Evolutionary conservation across 2,113 vertebrate genomes (phyloP).

Genomic region (Psettodes erumei): DNA sequence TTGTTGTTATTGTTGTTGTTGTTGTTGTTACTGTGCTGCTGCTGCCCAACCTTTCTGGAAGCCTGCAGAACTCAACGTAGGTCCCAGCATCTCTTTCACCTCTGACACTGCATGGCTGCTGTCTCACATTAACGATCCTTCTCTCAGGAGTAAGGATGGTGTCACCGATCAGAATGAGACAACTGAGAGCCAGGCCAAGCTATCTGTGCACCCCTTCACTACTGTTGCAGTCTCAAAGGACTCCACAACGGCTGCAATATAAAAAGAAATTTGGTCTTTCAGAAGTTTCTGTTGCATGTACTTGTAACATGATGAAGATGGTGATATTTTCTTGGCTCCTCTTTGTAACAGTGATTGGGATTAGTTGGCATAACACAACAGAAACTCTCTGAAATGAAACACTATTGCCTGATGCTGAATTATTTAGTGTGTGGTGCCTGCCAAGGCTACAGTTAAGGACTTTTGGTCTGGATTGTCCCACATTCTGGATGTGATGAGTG

Average conservation of each 20-base stretch:
- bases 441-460: slow-evolving; percentile 27
- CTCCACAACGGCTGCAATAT: neutral
- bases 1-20: slow-evolving; percentile 72
- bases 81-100: slow-evolving; percentile 74
- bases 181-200: slow-evolving; percentile 17
- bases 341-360: neutral
- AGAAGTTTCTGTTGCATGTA: neutral
- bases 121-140: slow-evolving; percentile 53
- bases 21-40: slow-evolving; percentile 77
- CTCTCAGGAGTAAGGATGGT: slow-evolving; percentile 50
- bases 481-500: slow-evolving; percentile 1
- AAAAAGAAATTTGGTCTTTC: slow-evolving; percentile 7
- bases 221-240: neutral
- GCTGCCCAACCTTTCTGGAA: slow-evolving; percentile 82
- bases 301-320: slow-evolving; percentile 12
- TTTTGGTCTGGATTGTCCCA: slow-evolving; percentile 22
- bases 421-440: slow-evolving; percentile 39
- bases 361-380: slow-evolving; percentile 7
- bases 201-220: slow-evolving; percentile 5
- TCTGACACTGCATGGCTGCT: slow-evolving; percentile 73
- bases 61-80: slow-evolving; percentile 85
- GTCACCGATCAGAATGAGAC: slow-evolving; percentile 37
- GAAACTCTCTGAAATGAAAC: slow-evolving; percentile 34
- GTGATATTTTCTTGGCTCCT: slow-evolving; percentile 18
- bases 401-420: slow-evolving; percentile 36